phyloP scores from a whole-genome alignment of 2,113 vertebrate species.

The Oenanthe oenanthe region DNA sequence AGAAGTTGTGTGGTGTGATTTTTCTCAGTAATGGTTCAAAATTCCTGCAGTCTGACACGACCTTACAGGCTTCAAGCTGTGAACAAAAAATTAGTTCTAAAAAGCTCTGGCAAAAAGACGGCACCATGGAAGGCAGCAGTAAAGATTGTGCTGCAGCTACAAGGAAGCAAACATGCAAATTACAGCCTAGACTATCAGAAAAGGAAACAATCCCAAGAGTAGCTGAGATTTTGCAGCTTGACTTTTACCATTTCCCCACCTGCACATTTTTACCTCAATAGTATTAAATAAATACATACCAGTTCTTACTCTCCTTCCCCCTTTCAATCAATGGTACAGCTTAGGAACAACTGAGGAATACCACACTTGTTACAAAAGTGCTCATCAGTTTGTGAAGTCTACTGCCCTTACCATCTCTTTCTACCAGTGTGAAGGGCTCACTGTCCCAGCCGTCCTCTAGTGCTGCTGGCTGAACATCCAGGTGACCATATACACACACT shows the following conservation, averaged over 20 bases:
- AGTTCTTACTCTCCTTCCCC: not conserved
- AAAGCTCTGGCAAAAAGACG: not conserved
- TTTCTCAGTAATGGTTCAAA: not conserved
- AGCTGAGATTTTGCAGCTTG: not conserved
- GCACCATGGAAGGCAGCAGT: not conserved
- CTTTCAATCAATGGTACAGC: not conserved
- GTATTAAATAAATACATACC: not conserved
- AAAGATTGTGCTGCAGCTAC: not conserved
- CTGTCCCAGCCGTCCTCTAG: constrained; percentile 93
- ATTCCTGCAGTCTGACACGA: not conserved
- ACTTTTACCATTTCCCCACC: not conserved
- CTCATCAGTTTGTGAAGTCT: not conserved
- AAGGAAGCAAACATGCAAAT: not conserved
- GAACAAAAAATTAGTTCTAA: not conserved
- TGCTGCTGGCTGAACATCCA: constrained; percentile 93
- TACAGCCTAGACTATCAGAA: not conserved
- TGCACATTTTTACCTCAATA: not conserved
- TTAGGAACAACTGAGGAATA: not conserved
- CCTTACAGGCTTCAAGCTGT: not conserved
- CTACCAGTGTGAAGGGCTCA: constrained; percentile 91
- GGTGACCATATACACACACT: constrained; percentile 92
- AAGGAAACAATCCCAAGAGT: not conserved
- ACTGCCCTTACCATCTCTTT: constrained; percentile 85
- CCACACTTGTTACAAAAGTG: not conserved
- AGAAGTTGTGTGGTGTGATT: not conserved